Base-by-base conservation (phyloP, 2,113 vertebrate species). In the Petaurus breviceps region DNA sequence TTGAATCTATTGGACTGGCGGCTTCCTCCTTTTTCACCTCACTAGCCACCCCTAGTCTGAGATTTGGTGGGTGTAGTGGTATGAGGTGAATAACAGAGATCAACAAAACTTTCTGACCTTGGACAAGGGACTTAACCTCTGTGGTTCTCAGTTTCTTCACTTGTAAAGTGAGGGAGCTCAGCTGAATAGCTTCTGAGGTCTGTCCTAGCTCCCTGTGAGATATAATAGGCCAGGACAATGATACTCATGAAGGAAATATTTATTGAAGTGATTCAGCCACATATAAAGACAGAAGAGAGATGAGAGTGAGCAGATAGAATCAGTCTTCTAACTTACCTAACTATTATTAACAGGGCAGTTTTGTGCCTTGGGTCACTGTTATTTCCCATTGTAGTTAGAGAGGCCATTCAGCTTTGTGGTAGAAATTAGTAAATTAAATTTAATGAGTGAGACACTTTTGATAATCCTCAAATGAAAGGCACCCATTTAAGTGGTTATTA, bases 401-500 rank as follows among this genome's bases (percentile, higher is more conserved):
- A 94, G 26, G 14, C 68, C n/a, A 43, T 84, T 84, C n/a, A 84
- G 68, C 23, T 43, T 77, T 84, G 68, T 43, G n/a, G 68, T 84
- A 84, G 68, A 84, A 43, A 84, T 84, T 84, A 84, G 68, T 23
- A 23, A 84, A 43, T 84, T 51, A 89, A 24, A 95, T 19, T n/a
- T 26, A 57, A 55, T 90, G 52, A 5, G 31, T 89, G 68, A 94
- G 94, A 61, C 31, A 8, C 90, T 96, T 93, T 53, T 55, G 43
- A 43, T n/a, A 22, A 43, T 91, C 94, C 94, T 77, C 55, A 94
- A 89, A 25, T 77, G 43, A 94, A 84, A 50, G 90, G 25, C 91
- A 96, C 19, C 46, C 61, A 93, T 77, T 96, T 94, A 52, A 92
- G 50, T 93, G 90, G 77, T 93, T 55, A 96, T 93, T 50, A 96